Conservation (phyloP, 2,888 invertebrate species). For the Octonoba sinensis region DNA sequence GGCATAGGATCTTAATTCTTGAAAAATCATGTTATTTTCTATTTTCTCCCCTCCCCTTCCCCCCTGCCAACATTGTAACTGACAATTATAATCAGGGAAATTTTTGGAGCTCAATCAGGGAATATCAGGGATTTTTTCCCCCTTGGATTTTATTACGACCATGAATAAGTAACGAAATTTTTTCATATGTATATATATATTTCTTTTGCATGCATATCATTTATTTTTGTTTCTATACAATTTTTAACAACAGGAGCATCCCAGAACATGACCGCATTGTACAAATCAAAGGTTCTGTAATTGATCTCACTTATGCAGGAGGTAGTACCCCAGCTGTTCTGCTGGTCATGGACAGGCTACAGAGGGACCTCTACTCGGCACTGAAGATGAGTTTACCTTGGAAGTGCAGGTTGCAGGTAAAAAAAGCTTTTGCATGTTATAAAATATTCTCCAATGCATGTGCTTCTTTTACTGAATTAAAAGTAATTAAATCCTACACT, state of each 20-base stretch:
- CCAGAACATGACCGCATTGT: constrained; percentile 83
- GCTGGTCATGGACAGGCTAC: constrained; percentile 82
- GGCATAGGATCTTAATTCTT: too few relatives aligned
- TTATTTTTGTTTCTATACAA: background rate
- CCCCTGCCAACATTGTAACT: too few relatives aligned
- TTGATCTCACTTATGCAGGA: constrained; percentile 81
- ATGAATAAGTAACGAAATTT: too few relatives aligned
- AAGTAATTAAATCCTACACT: background rate
- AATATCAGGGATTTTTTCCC: too few relatives aligned
- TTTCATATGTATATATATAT: too few relatives aligned
- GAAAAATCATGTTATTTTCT: too few relatives aligned
- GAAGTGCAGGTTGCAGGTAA: constrained; percentile 74
- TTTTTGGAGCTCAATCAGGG: too few relatives aligned
- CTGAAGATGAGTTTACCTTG: constrained; percentile 79
- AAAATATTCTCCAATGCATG: background rate
- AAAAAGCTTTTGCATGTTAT: background rate
- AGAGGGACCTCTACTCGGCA: constrained; percentile 84
- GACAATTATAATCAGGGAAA: too few relatives aligned
- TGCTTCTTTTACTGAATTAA: background rate
- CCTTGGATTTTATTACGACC: too few relatives aligned
- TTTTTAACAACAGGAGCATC: constrained; percentile 76
- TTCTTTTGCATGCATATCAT: too few relatives aligned
- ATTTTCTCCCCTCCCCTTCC: too few relatives aligned
- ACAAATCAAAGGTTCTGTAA: constrained; percentile 79
- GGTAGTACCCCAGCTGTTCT: constrained; percentile 81